phyloP scores from a whole-genome alignment of 2,113 vertebrate species.

The Campylomormyrus tamandua region DNA sequence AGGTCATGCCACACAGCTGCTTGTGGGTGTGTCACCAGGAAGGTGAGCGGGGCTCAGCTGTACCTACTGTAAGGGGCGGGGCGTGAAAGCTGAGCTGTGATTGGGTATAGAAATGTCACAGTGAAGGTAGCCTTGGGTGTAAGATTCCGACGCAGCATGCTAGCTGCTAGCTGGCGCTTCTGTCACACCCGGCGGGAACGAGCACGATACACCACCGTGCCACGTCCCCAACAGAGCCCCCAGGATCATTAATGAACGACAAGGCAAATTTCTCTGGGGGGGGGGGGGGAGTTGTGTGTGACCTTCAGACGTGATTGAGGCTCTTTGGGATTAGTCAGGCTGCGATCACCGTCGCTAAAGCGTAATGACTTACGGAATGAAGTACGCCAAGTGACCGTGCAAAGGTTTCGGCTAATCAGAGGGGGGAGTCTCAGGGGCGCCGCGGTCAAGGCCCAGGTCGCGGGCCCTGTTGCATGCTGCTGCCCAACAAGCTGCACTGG shows the following conservation, averaged over 20 bases:
- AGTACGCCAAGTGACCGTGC: constrained; percentile 99
- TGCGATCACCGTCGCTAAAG: constrained; percentile 99
- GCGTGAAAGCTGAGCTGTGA: neutral
- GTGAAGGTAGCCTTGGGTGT: neutral
- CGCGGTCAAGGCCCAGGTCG: constrained; percentile 54
- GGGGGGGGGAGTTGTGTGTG: constrained; percentile 88
- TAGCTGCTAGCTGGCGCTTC: neutral
- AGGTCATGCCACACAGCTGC: neutral
- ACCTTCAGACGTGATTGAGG: constrained; percentile 99
- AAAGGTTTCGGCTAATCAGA: constrained; percentile 99
- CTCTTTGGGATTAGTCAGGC: constrained; percentile 99
- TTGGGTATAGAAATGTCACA: neutral
- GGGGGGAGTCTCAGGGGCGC: constrained; percentile 88
- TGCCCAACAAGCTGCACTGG: neutral
- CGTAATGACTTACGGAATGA: constrained; percentile 99
- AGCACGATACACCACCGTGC: neutral
- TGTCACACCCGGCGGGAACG: neutral
- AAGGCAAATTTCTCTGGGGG: constrained; percentile 85
- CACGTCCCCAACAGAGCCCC: neutral
- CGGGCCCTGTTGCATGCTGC: neutral
- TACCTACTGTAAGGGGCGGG: constrained; percentile 29
- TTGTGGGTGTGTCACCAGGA: neutral
- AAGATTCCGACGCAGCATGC: neutral
- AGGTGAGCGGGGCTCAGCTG: neutral
- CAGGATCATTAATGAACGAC: constrained; percentile 71